Conservation (phyloP, 2,888 invertebrate genomes). For the Cheilosia impressa region DNA sequence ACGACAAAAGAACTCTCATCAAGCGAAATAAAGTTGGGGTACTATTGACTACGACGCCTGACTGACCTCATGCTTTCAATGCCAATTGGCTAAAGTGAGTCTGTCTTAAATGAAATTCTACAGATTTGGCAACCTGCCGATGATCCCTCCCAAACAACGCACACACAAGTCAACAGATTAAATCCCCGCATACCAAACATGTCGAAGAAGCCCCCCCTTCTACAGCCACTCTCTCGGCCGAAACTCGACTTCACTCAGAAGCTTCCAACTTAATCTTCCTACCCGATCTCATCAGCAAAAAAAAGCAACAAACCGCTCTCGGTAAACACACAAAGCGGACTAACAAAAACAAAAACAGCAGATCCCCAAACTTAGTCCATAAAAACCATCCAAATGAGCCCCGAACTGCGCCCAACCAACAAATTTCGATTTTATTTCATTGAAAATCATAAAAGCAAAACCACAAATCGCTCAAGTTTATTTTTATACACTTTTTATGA, state of each 20-base stretch:
- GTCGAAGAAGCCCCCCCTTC: neutral
- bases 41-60: too few relatives aligned
- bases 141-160: too few relatives aligned
- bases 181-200: neutral
- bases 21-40: too few relatives aligned
- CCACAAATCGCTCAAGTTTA: constrained; percentile 19
- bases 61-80: too few relatives aligned
- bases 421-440: constrained; percentile 51
- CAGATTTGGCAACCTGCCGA: too few relatives aligned
- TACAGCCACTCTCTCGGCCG: neutral
- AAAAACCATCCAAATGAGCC: constrained; percentile 33
- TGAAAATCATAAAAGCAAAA: constrained; percentile 35
- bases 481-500: constrained; percentile 6
- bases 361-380: constrained; percentile 8
- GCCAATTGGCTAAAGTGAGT: too few relatives aligned
- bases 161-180: too few relatives aligned
- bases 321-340: neutral
- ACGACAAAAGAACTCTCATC: too few relatives aligned
- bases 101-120: too few relatives aligned
- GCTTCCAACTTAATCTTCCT: neutral
- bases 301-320: neutral
- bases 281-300: neutral
- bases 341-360: neutral
- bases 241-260: neutral
- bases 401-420: constrained; percentile 2